Conservation (phyloP, 2,113 vertebrate genomes). For the Sakesphorus luctuosus region DNA sequence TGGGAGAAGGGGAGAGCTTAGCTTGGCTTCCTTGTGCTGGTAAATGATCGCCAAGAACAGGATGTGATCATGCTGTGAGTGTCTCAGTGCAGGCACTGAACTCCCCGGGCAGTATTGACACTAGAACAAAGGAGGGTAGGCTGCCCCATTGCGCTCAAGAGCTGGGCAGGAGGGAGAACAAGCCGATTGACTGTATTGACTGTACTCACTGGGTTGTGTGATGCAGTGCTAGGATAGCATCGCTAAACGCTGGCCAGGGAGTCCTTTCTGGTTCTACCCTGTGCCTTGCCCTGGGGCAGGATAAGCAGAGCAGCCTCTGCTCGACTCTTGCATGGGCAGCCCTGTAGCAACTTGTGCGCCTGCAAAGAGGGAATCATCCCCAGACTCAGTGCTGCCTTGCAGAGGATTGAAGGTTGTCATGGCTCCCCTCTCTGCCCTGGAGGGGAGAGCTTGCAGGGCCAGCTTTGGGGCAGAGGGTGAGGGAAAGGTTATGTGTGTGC, state of each 20-base stretch:
- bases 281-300: not conserved
- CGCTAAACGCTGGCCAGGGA: not conserved
- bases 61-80: not conserved
- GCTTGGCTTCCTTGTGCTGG: slow-evolving; percentile 4
- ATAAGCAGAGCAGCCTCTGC: not conserved
- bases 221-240: not conserved
- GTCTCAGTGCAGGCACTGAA: not conserved
- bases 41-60: slow-evolving; percentile 40
- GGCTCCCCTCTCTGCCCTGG: not conserved
- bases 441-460: not conserved
- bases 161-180: not conserved
- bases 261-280: not conserved
- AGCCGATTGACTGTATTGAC: not conserved
- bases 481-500: not conserved
- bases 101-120: not conserved
- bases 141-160: not conserved
- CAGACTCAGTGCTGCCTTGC: not conserved
- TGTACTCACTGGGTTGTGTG: not conserved
- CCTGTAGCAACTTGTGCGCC: not conserved
- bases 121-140: slow-evolving; percentile 2
- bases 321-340: not conserved
- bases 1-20: not conserved
- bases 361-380: not conserved
- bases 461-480: not conserved
- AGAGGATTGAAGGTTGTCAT: not conserved